Evolutionary conservation across 2,113 vertebrate genomes (phyloP).

Genomic region (Holacanthus passer): DNA sequence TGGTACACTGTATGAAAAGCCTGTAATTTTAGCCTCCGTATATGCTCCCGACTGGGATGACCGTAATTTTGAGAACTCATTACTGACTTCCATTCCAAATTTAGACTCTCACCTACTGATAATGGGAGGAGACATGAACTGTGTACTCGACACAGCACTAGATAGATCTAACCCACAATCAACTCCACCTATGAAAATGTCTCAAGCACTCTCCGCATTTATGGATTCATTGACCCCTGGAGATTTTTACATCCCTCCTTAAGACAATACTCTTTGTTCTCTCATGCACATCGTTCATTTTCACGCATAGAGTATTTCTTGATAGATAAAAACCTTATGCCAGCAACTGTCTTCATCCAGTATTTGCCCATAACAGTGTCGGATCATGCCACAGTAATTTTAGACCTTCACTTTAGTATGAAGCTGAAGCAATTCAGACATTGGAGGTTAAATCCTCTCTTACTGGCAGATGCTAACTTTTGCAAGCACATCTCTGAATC

Average conservation of each 20-base stretch:
- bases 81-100: background rate
- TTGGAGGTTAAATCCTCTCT: background rate
- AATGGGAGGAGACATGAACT: constrained; percentile 31
- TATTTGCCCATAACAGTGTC: constrained; percentile 21
- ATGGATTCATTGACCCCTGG: background rate
- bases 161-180: background rate
- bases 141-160: background rate
- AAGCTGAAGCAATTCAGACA: constrained; percentile 4
- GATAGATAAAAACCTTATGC: background rate
- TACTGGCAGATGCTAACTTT: background rate
- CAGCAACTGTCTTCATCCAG: background rate
- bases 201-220: background rate
- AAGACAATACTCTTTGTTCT: background rate
- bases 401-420: background rate
- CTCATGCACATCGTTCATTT: background rate
- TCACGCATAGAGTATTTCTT: background rate
- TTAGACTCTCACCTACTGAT: background rate
- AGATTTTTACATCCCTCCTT: background rate
- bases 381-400: background rate
- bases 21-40: background rate
- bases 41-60: constrained; percentile 28
- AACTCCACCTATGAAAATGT: background rate
- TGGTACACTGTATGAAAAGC: background rate
- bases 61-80: background rate
- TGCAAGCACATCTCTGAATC: constrained; percentile 8